Evolutionary conservation across 2,888 invertebrate species (phyloP).

Genomic region (Philonicus albiceps): DNA sequence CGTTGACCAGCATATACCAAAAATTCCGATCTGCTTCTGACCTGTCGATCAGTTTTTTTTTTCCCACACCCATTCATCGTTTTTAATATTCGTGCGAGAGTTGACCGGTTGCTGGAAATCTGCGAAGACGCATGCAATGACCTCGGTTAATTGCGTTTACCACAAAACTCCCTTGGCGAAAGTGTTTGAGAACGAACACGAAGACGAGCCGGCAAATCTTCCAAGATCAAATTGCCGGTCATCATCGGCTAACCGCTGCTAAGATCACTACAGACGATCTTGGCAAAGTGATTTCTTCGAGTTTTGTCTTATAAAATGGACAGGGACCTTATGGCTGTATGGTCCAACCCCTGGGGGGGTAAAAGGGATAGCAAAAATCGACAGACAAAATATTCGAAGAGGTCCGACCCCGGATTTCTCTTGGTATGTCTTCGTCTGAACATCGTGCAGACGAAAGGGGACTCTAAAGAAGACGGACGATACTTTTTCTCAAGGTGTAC

Average conservation of each 20-base stretch:
- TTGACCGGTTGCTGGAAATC: neutral
- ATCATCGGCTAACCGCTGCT: neutral
- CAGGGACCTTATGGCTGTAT: neutral
- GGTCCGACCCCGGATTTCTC: neutral
- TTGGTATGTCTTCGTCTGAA: neutral
- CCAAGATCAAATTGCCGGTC: constrained; percentile 32
- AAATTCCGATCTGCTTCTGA: constrained; percentile 34
- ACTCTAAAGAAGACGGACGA: constrained; percentile 22
- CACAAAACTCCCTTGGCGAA: constrained; percentile 23
- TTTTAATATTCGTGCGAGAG: constrained; percentile 17
- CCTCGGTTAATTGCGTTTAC: constrained; percentile 17
- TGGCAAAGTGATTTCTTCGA: constrained; percentile 1
- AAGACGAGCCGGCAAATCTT: neutral
- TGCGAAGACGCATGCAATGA: constrained; percentile 14
- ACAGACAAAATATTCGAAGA: neutral
- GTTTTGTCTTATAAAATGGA: neutral
- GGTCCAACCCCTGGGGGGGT: neutral
- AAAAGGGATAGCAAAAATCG: neutral
- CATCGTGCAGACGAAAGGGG: constrained; percentile 9
- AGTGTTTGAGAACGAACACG: constrained; percentile 6
- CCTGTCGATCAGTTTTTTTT: constrained; percentile 40
- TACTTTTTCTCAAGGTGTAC: constrained; percentile 18
- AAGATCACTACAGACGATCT: neutral
- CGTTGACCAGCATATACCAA: neutral
- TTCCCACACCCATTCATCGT: constrained; percentile 37